Conservation (phyloP, 2,888 invertebrate genomes). For the Thumatha senex region DNA sequence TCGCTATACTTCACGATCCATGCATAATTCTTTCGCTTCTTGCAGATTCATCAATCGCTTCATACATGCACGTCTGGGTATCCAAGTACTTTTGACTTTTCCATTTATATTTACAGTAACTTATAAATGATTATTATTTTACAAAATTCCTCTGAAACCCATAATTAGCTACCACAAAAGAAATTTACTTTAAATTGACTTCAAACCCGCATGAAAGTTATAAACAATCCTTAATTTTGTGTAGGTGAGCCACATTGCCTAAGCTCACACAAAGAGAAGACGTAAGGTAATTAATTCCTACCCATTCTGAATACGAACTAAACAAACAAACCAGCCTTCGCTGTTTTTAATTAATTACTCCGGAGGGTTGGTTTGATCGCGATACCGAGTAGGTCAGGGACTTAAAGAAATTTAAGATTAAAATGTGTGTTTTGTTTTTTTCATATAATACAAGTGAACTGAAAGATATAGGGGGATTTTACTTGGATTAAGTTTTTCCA, state of each 20-base stretch:
- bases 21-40: too few species aligned
- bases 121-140: too few species aligned
- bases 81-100: too few species aligned
- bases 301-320: slow-evolving; percentile 25
- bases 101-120: too few species aligned
- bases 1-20: too few species aligned
- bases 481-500: background rate
- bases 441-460: background rate
- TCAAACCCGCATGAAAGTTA: background rate
- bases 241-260: slow-evolving; percentile 1
- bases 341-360: slow-evolving; percentile 47
- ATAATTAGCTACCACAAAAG: too few species aligned
- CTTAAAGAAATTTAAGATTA: slow-evolving; percentile 10
- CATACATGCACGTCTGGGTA: too few species aligned
- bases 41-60: too few species aligned
- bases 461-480: background rate
- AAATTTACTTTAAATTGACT: background rate
- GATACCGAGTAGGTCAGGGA: slow-evolving; percentile 20
- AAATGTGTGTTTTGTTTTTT: slow-evolving; percentile 7
- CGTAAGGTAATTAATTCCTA: slow-evolving; percentile 30
- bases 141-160: too few species aligned
- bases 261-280: slow-evolving; percentile 11
- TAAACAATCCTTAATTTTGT: slow-evolving; percentile 4
- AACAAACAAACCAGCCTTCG: slow-evolving; percentile 30
- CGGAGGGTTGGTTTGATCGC: slow-evolving; percentile 22